Evolutionary conservation across 53 echinoderm and acorn worm species (phyloP), one percentile per base, ranked within the genome.

Genomic region (Hippasteria phrygiana): DNA sequence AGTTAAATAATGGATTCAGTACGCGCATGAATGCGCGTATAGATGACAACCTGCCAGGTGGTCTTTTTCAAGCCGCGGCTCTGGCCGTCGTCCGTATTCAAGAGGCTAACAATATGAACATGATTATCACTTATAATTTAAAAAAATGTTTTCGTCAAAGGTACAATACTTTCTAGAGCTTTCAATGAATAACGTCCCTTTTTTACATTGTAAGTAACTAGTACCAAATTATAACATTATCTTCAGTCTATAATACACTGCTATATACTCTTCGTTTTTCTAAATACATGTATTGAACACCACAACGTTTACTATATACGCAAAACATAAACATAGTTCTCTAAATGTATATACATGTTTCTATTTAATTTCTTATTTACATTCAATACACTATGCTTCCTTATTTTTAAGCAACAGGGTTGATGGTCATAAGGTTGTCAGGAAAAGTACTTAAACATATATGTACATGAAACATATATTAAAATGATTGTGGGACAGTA

Each of bases 301-400:
- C 8, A 73, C 16, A 39, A 64, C 63, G 41, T 41, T 38, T 43
- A 7, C 5, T 33, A 12, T 42, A 28, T 34, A 56, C 36, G 55
- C 59, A 78, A 55, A 72, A 71, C 40, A 71, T 38, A 55, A 78
- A 78, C 78, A 59, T 36, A 37, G 39, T 29, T 54, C 38, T 81
- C n/a, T n/a, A n/a, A 65, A 64, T 81, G 81, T 81, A 81, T n/a
- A n/a, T 81, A 81, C 62, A 32, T 31, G 43, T 81, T 80, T 39
- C 37, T 78, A 38, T 55, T 80, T 80, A 48, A 74, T 76, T 53
- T 73, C 39, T 41, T 81, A 81, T 81, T 65, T 81, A 81, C 81
- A 81, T 18, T 64, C 63, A 32, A 80, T 80, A 80, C 40, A 80
- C 43, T 29, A 41, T 65, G 31, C 40, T 38, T 33, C 59, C 27